Evolutionary conservation across 2,888 invertebrate genomes (phyloP).

Genomic region (Sphaerophoria rueppellii): DNA sequence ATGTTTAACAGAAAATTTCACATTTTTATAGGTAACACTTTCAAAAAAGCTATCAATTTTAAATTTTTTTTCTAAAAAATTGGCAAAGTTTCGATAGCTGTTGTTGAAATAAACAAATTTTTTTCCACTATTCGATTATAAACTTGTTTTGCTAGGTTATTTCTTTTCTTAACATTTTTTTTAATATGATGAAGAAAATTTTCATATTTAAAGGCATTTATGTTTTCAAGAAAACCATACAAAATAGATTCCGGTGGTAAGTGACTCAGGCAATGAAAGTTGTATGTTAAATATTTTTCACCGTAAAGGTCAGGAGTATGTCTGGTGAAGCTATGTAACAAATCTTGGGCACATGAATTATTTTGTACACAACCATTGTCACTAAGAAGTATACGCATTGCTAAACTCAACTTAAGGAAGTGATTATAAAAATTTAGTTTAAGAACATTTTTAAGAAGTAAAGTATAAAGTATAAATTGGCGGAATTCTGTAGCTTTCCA

Average conservation of each 20-base stretch:
- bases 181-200: not conserved
- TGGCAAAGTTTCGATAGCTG: no score
- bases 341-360: not conserved
- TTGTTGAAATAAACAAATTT: no score
- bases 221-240: not conserved
- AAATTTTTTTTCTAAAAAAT: no score
- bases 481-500: slow-evolving; percentile 12
- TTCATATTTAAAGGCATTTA: not conserved
- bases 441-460: not conserved
- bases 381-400: not conserved
- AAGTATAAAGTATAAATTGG: slow-evolving; percentile 1
- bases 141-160: not conserved
- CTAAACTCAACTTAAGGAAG: not conserved
- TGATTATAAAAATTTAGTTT: not conserved
- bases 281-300: not conserved
- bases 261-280: slow-evolving; percentile 5
- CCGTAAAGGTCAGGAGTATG: not conserved
- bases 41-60: no score
- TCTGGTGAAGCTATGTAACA: not conserved
- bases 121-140: no score
- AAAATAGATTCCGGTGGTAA: not conserved
- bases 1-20: no score
- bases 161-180: slow-evolving; percentile 1
- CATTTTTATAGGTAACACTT: no score
- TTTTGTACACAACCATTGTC: not conserved